Conservation (phyloP, 2,113 vertebrate genomes). For the Gavia stellata region DNA sequence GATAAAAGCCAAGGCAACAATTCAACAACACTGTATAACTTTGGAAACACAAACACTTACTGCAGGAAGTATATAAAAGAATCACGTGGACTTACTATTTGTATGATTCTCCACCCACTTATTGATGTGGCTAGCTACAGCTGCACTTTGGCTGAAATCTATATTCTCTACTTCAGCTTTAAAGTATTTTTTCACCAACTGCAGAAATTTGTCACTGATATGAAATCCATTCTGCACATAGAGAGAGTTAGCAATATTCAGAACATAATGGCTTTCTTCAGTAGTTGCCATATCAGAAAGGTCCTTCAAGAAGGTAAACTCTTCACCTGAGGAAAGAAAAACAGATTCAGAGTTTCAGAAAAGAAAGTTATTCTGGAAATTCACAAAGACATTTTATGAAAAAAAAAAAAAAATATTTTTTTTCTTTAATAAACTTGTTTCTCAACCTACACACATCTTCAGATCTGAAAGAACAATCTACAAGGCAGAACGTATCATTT, state of each 20-base stretch:
- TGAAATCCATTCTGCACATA: conserved; percentile 89
- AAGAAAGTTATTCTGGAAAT: neutral
- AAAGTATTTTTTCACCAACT: conserved; percentile 89
- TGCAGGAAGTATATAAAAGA: neutral
- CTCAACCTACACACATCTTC: neutral
- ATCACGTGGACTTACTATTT: conserved; percentile 81
- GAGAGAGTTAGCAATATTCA: conserved; percentile 89
- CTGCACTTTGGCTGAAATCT: conserved; percentile 86
- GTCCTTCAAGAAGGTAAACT: conserved; percentile 87
- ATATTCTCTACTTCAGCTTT: conserved; percentile 85
- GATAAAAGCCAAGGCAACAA: neutral
- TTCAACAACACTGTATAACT: neutral
- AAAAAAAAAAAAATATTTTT: neutral
- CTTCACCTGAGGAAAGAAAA: conserved; percentile 75
- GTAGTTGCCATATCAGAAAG: conserved; percentile 77
- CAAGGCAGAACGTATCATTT: neutral
- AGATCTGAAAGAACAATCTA: neutral
- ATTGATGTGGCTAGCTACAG: conserved; percentile 89
- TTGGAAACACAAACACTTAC: neutral
- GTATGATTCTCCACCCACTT: conserved; percentile 96
- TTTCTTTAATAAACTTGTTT: neutral
- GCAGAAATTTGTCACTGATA: conserved; percentile 88
- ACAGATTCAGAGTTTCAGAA: neutral
- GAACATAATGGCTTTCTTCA: conserved; percentile 81
- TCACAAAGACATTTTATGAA: neutral